Evolutionary conservation across 1,140 invertebrate genomes (phyloP), one percentile per base, ranked within the genome.

Genomic region (Aphaenogaster ashmeadi): DNA sequence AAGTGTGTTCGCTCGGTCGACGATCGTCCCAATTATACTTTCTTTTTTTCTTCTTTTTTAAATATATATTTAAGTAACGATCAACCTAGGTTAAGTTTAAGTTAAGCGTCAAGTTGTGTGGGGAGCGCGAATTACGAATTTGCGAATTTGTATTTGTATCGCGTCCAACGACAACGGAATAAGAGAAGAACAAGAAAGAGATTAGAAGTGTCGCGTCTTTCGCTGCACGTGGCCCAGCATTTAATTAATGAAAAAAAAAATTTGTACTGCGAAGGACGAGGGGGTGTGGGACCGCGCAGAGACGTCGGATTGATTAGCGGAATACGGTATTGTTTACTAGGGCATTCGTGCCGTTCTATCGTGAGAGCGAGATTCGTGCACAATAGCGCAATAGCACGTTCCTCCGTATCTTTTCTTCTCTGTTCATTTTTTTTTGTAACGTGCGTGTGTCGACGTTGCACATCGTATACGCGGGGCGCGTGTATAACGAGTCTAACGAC

Each of bases 1-100:
- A 50, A 44, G 54, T 60, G 47, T 50, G 27, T 83, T 74, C 52
- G 21, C 52, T 56, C 67, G 47, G n/a, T 44, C 62, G 47, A 54
- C 41, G 52, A 83, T 83, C 67, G 54, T 72, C n/a, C 9, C n/a
- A 80, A 69, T 52, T 13, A 38, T 67, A 67, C 6, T n/a, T 52
- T 27, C 33, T 18, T 74, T 52, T 56, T 87, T 74, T 66, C 56
- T 89, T 47, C 9, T 52, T 27, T 86, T 80, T 75, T 62, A 27
- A 27, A 27, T 27, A 27, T 89, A n/a, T 66, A 21, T 83, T 56
- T 58, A 87, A 83, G 15, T 79, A 79, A 74, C 27, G 64, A 72
- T 71, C 52, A 56, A 75, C 52, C 75, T 75, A 50, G 62, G 27
- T 84, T 75, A 54, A 84, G 54, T 27, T n/a, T 77, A 36, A 77